Percentiles rank a stretch among this genome's conserved stretches.
These are phyloP conservation scores for Orientallactaga bullata DNA, from an alignment of 2,113 vertebrate genomes.

Conservation along the genomic window DNA sequence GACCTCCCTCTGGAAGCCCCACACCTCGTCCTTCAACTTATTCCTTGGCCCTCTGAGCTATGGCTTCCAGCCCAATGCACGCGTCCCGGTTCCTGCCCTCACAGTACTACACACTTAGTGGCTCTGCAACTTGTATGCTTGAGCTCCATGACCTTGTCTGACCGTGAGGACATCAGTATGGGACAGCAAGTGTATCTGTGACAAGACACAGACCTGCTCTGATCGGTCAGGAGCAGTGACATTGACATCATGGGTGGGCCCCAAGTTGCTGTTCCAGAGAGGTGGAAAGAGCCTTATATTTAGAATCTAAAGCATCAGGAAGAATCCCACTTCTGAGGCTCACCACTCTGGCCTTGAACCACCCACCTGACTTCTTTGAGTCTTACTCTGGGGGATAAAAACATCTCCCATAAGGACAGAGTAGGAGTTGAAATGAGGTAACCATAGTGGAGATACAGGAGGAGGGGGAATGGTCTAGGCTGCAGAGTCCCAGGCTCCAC, in stretches of 20 bases:
- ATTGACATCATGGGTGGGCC: not conserved
- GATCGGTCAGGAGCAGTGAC: not conserved
- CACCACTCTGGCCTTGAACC: constrained; percentile 10
- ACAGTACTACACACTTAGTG: not conserved
- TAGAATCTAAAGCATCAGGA: constrained; percentile 45
- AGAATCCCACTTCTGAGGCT: not conserved
- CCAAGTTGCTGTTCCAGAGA: not conserved
- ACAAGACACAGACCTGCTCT: not conserved
- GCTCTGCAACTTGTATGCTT: not conserved
- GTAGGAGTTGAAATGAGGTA: constrained; percentile 35
- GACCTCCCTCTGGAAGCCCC: not conserved
- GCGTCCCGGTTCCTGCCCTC: not conserved
- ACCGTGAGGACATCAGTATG: not conserved
- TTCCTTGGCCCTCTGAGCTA: not conserved
- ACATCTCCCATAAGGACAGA: not conserved
- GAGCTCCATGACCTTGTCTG: not conserved
- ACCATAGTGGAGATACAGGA: not conserved
- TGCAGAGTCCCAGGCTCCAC: not conserved
- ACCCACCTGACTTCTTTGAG: constrained; percentile 44
- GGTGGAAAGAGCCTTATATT: not conserved
- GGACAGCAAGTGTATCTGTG: not conserved
- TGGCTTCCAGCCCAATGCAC: not conserved
- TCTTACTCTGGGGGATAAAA: constrained; percentile 46
- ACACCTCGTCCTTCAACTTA: not conserved
- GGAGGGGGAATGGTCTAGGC: not conserved